Evolutionary conservation across 1,140 invertebrate species (phyloP), one percentile per base, ranked within the genome.

Genomic region (Drosophila novamexicana): DNA sequence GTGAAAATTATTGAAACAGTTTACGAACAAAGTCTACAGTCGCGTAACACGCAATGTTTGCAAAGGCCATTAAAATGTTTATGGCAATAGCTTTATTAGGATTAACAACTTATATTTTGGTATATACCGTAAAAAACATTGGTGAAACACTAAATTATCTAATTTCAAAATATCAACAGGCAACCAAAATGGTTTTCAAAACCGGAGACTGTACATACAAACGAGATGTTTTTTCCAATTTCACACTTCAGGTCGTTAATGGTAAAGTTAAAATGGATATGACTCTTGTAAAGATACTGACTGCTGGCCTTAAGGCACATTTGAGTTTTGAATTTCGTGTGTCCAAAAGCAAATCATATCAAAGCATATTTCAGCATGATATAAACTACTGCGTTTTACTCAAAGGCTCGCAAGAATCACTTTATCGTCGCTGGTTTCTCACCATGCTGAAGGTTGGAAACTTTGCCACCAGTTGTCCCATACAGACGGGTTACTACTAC

Each of bases 341-440:
- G 9, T n/a, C 65, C 0, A 84, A 91, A 29, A 47, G 59, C 0
- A 88, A 88, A 7, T 3, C 53, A 1, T 91, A 91, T 53, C 89
- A 91, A 18, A 88, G 71, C 34, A 36, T 90, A 7, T 91, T 84
- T 50, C 53, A 77, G 7, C 86, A 91, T 47, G 70, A 88, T 50
- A 61, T 91, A 6, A 85, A 91, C 69, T 77, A 88, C 63, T 91
- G 90, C 49, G 32, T 56, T 1, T 18, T 91, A 10, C 66, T 91
- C 1, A 58, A 34, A 18, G 73, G 77, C 0, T n/a, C 74, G 0
- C 82, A 79, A 9, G 49, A 80, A 40, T 75, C 81, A 54, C 10
- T 91, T 0, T 83, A 91, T 22, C 77, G 90, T 3, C 83, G 75
- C n/a, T 91, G 77, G 90, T 84, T 62, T 29, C 49, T 52, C 1